phyloP scores from a whole-genome alignment of 2,113 vertebrate genomes.

The Stigmatopora nigra region DNA sequence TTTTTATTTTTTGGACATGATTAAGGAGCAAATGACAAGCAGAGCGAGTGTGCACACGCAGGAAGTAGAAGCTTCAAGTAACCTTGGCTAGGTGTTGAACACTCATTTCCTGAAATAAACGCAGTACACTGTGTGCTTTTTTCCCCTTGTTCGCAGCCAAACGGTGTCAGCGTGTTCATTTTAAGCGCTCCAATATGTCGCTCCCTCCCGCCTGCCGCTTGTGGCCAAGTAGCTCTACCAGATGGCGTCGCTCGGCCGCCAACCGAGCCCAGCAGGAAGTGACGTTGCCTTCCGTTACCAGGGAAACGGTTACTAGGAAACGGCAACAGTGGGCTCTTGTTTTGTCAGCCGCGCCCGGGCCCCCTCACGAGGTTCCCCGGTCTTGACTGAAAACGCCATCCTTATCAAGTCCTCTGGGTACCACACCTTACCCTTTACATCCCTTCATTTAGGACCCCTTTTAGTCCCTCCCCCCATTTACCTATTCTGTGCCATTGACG shows the following conservation, averaged over 20 bases:
- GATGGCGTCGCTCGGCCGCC: slow-evolving; percentile 69
- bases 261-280: slow-evolving; percentile 59
- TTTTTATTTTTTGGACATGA: slow-evolving; percentile 34
- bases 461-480: no score
- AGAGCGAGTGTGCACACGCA: slow-evolving; percentile 5
- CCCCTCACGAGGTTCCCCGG: no score
- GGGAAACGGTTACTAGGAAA: slow-evolving; percentile 76
- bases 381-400: no score
- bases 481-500: no score
- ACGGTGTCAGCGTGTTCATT: slow-evolving; percentile 75
- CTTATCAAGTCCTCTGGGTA: no score
- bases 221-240: slow-evolving; percentile 72
- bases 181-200: slow-evolving; percentile 75
- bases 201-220: slow-evolving; percentile 34
- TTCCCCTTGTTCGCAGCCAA: slow-evolving; percentile 55
- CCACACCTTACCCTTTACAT: no score
- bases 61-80: not conserved
- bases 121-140: not conserved
- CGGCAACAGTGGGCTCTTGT: slow-evolving; percentile 73
- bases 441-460: no score
- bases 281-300: slow-evolving; percentile 71
- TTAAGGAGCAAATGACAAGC: slow-evolving; percentile 30
- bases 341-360: slow-evolving; percentile 19
- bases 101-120: slow-evolving; percentile 4
- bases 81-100: not conserved